These are phyloP conservation scores for Sinella curviseta DNA, from an alignment of 1,140 invertebrate species.

Conservation along the genomic window DNA sequence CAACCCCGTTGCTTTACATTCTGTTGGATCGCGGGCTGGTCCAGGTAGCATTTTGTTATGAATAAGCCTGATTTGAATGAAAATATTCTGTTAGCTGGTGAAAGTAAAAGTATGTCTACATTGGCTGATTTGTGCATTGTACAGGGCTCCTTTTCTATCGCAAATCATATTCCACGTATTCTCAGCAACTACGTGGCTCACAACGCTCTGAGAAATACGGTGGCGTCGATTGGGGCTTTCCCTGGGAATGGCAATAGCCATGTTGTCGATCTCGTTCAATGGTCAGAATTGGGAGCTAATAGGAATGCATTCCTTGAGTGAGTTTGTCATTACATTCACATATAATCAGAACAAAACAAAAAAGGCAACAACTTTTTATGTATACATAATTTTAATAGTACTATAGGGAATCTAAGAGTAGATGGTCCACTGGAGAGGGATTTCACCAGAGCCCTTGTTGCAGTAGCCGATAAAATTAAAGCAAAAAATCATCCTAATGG, in stretches of 20 bases:
- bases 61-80: not conserved
- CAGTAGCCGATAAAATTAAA: not conserved
- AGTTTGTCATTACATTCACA: not conserved
- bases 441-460: not conserved
- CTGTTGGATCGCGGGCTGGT: conserved; percentile 23
- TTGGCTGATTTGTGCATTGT: no score
- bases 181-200: not conserved
- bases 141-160: not conserved
- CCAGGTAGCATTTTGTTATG: conserved; percentile 23
- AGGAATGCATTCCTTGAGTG: not conserved
- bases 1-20: conserved; percentile 5
- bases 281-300: conserved; percentile 22
- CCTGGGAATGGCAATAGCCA: not conserved
- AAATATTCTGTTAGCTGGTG: not conserved
- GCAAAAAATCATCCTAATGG: not conserved
- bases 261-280: conserved; percentile 6
- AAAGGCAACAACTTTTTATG: not conserved
- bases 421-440: not conserved
- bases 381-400: not conserved
- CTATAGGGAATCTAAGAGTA: not conserved
- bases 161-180: not conserved
- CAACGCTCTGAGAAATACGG: not conserved
- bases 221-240: not conserved
- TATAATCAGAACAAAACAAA: not conserved
- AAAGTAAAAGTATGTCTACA: no score